Base-by-base conservation (phyloP, 2,113 vertebrate genomes). In the Cebidichthys violaceus region DNA sequence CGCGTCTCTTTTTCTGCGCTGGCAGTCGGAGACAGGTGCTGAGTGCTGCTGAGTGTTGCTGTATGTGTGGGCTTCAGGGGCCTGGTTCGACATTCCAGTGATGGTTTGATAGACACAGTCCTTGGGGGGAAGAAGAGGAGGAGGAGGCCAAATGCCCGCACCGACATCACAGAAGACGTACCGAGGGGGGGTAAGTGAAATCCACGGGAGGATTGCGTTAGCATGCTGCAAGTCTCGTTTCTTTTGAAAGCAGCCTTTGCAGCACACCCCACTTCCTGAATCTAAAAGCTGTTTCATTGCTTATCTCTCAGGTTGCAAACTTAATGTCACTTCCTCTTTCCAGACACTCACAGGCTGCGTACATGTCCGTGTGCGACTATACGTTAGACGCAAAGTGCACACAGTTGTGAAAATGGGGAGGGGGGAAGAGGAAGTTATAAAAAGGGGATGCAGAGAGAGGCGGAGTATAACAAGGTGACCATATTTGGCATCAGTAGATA, bases 1-100 rank as follows among this genome's bases (percentile, higher is more conserved):
- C 70, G 24, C 61, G 43, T 90, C 80, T 90, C 86, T 90, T 85
- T 90, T 87, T 87, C 79, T 64, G 62, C 29, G 65, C 79, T 83
- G 86, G 90, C 92, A 86, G 90, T 77, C 2, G 50, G 62, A 90
- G 91, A 92, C 90, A 93, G 90, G 93, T 94, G 93, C 92, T 94
- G 92, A 94, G 91, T 92, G 89, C 87, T 94, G 92, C 92, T 93
- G 92, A 94, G 86, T 90, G 88, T 84, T 86, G 85, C 90, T 86
- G 83, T 31, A 78, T 71, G 86, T 91, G 84, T 83, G 90, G 86
- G 86, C 91, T 91, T 88, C 75, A 77, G 92, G 81, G 92, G 70
- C 83, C 91, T 88, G 88, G 47, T 90, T 92, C 88, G 75, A 90
- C 90, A 91, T 92, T 88, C 90, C 90, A 47, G 9, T 75, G 89